Conservation (phyloP, 2,113 vertebrate genomes). For the Ciconia maguari region DNA sequence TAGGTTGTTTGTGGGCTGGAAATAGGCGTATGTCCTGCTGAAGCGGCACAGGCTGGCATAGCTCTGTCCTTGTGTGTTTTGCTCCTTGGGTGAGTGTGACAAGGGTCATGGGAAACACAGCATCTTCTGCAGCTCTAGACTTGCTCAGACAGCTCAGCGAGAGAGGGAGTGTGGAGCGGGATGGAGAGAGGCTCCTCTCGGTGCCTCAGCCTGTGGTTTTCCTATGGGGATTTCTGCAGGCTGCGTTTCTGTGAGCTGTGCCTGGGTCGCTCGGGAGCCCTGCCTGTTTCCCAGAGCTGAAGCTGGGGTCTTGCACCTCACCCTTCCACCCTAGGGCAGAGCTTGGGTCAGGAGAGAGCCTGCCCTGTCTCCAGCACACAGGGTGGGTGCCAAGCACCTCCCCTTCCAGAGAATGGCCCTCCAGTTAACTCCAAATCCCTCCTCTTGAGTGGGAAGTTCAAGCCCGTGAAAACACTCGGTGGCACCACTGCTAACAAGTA, state of each 20-base stretch:
- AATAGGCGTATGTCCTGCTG: background rate
- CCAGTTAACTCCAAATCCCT: background rate
- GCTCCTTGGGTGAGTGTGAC: background rate
- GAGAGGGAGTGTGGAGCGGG: background rate
- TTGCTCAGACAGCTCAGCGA: background rate
- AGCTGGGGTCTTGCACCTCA: background rate
- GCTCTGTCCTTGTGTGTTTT: background rate
- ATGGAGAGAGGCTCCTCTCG: background rate
- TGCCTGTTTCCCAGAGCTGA: background rate
- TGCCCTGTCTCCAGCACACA: background rate
- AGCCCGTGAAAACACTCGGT: background rate
- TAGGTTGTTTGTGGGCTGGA: background rate
- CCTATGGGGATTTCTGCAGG: background rate
- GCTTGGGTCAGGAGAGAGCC: background rate
- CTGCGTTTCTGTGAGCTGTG: rapidly evolving
- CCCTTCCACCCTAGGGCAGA: background rate
- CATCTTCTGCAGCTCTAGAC: constrained; percentile 1
- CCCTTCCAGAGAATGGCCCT: background rate
- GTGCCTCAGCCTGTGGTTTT: background rate
- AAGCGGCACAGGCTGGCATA: background rate
- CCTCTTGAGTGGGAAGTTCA: background rate
- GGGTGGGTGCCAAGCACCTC: background rate
- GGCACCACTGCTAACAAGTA: background rate
- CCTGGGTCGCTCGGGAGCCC: background rate
- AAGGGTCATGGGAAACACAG: background rate